Evolutionary conservation across 2,113 vertebrate genomes (phyloP).

Genomic region (Cochlearius cochlearius): DNA sequence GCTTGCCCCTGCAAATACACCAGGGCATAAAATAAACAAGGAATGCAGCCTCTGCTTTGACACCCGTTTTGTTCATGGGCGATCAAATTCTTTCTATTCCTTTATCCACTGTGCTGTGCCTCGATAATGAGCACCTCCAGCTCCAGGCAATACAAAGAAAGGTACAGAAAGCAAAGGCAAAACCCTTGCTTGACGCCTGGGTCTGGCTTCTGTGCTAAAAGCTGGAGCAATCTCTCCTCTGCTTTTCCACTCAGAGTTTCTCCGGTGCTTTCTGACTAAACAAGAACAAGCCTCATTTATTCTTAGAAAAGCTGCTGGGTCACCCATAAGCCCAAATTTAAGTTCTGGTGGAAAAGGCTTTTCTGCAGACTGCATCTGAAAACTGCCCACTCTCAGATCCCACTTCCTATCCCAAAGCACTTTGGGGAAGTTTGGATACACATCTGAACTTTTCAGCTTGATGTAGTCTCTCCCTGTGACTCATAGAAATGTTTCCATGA

Average conservation of each 20-base stretch:
- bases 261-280: neutral
- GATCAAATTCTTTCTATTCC: neutral
- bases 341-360: neutral
- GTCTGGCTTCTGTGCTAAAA: neutral
- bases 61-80: neutral
- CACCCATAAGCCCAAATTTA: neutral
- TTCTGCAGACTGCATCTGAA: neutral
- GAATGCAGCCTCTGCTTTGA: neutral
- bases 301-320: conserved; percentile 10
- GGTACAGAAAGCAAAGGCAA: neutral
- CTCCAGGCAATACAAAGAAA: neutral
- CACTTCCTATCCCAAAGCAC: conserved; percentile 41
- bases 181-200: neutral
- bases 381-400: conserved; percentile 19
- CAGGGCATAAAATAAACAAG: neutral
- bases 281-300: neutral
- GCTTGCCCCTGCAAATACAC: neutral
- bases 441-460: conserved; percentile 56
- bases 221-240: neutral
- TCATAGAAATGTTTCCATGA: conserved; percentile 57
- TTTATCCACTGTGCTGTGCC: neutral
- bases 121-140: neutral
- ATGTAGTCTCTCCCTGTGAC: conserved; percentile 51
- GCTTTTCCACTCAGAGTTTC: neutral
- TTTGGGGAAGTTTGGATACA: conserved; percentile 42